Evolutionary conservation across 35 echinoderm and acorn worm species (phyloP).

Genomic region (Anneissia japonica): DNA sequence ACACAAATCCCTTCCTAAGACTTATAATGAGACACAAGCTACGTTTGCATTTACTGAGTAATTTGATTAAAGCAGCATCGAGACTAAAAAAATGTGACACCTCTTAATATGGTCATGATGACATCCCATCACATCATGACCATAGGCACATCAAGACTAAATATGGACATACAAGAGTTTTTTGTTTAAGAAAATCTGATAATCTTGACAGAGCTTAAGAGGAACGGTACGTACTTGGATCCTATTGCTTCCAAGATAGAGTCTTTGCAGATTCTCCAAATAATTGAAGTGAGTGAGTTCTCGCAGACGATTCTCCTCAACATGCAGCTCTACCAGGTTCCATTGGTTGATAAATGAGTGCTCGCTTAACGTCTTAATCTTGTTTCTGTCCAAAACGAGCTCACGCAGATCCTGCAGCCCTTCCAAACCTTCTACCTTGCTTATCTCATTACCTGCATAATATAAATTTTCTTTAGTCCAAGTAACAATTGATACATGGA

Average conservation of each 20-base stretch:
- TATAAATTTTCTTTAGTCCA: too few relatives aligned
- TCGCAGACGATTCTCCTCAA: conserved; percentile 89
- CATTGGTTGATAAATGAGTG: conserved; percentile 96
- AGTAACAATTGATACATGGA: too few relatives aligned
- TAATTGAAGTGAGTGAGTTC: conserved; percentile 78
- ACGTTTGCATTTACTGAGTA: too few relatives aligned
- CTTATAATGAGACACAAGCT: too few relatives aligned
- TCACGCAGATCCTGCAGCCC: conserved; percentile 87
- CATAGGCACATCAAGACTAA: too few relatives aligned
- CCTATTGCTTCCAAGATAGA: conserved; percentile 91
- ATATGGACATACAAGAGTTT: not conserved
- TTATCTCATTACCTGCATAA: conserved; percentile 76
- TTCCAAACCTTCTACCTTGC: conserved; percentile 87
- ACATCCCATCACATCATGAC: too few relatives aligned
- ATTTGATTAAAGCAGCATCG: too few relatives aligned
- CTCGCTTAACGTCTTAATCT: conserved; percentile 76
- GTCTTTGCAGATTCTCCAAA: conserved; percentile 88
- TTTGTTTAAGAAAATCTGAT: not conserved
- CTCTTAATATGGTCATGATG: too few relatives aligned
- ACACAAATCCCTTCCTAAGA: too few relatives aligned
- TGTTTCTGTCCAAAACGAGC: conserved; percentile 88
- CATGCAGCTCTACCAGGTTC: conserved; percentile 95
- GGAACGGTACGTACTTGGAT: conserved; percentile 48
- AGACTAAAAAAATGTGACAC: too few relatives aligned
- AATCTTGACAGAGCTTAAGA: too few relatives aligned